Evolutionary conservation across 2,888 invertebrate genomes (phyloP).

Genomic region (Zygothrica quintamaculata): DNA sequence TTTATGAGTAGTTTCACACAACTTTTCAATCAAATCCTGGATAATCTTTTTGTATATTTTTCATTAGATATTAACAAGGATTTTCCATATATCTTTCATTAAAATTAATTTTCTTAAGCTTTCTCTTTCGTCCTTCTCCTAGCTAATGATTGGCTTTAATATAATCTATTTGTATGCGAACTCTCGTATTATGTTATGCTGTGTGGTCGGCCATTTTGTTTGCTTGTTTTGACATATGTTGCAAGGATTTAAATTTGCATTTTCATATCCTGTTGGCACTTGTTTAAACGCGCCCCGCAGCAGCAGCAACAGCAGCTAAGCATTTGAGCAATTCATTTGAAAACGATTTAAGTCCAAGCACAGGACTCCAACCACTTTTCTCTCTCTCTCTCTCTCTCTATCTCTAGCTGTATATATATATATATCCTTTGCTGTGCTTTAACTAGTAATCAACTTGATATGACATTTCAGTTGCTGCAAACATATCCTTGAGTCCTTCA

Average conservation of each 20-base stretch:
- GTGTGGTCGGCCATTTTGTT: conserved; percentile 52
- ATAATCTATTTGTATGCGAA: too few relatives aligned
- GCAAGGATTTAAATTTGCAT: conserved; percentile 21
- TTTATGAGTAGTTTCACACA: too few relatives aligned
- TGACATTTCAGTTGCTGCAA: conserved; percentile 44
- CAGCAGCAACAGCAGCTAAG: too few relatives aligned
- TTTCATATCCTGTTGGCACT: conserved; percentile 34
- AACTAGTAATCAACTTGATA: conserved; percentile 42
- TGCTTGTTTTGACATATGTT: conserved; percentile 46
- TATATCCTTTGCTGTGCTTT: conserved; percentile 1
- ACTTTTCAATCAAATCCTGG: too few relatives aligned
- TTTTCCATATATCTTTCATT: too few relatives aligned
- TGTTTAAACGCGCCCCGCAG: conserved; percentile 52
- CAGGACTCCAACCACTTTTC: neutral
- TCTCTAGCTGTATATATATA: too few relatives aligned
- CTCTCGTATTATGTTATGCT: neutral
- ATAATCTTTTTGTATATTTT: too few relatives aligned
- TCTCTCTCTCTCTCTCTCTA: neutral
- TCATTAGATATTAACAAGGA: too few relatives aligned
- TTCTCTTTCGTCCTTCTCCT: too few relatives aligned
- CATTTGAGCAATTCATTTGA: conserved; percentile 45
- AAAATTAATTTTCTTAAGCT: too few relatives aligned
- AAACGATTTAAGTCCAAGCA: conserved; percentile 53
- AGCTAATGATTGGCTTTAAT: too few relatives aligned
- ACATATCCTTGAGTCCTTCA: conserved; percentile 16